Base-by-base conservation (phyloP, 2,797 vertebrate species). In the Anguilla pacifica region DNA sequence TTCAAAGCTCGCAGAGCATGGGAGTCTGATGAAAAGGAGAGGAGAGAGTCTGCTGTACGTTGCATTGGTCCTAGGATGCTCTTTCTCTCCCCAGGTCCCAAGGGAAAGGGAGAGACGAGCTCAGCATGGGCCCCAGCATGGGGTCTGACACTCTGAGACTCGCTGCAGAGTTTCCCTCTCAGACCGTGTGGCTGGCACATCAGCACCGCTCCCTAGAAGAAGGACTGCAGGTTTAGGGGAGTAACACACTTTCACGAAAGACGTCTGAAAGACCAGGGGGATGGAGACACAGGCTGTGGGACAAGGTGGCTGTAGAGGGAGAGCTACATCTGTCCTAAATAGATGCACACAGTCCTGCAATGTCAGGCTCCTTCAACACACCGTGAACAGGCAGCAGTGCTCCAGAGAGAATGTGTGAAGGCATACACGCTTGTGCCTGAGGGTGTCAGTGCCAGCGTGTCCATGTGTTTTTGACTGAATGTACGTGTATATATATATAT, bases 21-120 rank as follows among this genome's bases (percentile, higher is more conserved):
- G 79, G 46, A 43, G 43, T 72, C 59, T 28, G 22, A n/a, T 22
- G 0, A 6, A 46, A 25, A 57, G 46, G 7, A 43, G 79, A 67
- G 55, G 28, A 49, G 39, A 43, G 39, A 43, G 39, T 43, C 39
- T 43, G 74, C 39, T 7, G 35, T 72, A 70, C 88, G 81, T 88
- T 53, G 74, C 28, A 79, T 9, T 25, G 39, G 25, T 67, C 22
- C 43, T n/a, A 51, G 11, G 67, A 19, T 81, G 15, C 85, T 67
- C 49, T 11, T 15, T 10, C 31, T 53, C 74, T 1, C 19, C 55
- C 13, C 31, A 19, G 51, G 72, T 77, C 79, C 19, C 57, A 25
- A 82, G 53, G 84, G 57, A 88, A 77, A 43, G 17, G 39, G 22
- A 49, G 86, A 31, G 87, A 84, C 82, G 55, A 51, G 39, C 51